Base-by-base conservation (phyloP, 2,113 vertebrate genomes). In the Condylura cristata region DNA sequence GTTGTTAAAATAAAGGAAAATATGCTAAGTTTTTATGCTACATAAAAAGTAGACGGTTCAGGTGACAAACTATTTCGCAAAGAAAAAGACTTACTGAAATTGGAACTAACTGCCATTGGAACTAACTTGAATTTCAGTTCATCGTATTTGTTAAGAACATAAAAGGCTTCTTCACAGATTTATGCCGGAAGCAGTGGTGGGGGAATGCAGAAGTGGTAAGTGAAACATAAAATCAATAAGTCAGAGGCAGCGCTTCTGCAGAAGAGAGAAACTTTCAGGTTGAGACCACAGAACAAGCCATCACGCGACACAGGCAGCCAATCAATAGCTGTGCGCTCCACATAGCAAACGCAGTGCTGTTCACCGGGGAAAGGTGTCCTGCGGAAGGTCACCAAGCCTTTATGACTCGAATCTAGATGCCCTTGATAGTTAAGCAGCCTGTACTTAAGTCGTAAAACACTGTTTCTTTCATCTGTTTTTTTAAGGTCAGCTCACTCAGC, bases 401-500 rank as follows among this genome's bases (percentile, higher is more conserved):
- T 30, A n/a, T 44, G 44, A 53, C 32, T 34, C 68, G 79, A 76
- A 89, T 46, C 68, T 74, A 65, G 2, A 74, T 93, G 37, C 63
- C 58, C 32, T 46, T 80, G 53, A 84, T 4, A 20, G 37, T 66
- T 83, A 26, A 71, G 51, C 34, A 74, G 26, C 92, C 96, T 90
- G 34, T 4, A 16, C 61, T 51, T 53, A 86, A 88, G 26, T 32
- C 66, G 39, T 48, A 91, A 94, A 88, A 87, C 74, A 28, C 46
- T 14, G 12, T 58, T 94, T 92, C 51, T 90, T 83, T 85, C 86
- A 89, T 89, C 70, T 91, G 30, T 84, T 81, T 51, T 94, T 86
- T 93, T 32, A 93, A 97, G 87, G 16, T 95, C 78, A 84, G 71
- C 78, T 95, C 51, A 58, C 16, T 71, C 75, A 84, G 60, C 34